Conservation (phyloP, 2,797 vertebrate species). For the Sebastes aleutianus region DNA sequence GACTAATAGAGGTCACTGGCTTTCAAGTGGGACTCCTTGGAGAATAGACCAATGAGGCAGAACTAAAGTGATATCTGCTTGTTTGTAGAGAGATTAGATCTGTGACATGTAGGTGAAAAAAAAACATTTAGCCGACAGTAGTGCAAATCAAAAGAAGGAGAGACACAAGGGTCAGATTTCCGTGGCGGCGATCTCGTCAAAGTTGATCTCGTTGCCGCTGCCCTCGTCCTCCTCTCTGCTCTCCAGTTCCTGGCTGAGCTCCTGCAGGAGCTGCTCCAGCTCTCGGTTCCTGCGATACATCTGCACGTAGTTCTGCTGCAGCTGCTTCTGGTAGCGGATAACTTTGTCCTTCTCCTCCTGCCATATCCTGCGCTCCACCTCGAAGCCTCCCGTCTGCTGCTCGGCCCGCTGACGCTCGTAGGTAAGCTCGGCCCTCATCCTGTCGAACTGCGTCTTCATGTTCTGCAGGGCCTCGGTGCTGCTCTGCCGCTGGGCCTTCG, state of each 20-base stretch:
- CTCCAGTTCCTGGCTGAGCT: slow-evolving; percentile 93
- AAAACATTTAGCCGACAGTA: slow-evolving; percentile 34
- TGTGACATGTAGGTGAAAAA: background rate
- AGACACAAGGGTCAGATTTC: slow-evolving; percentile 72
- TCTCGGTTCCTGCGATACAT: slow-evolving; percentile 95
- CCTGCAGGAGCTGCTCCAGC: slow-evolving; percentile 90
- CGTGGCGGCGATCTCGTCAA: slow-evolving; percentile 83
- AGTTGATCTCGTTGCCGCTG: slow-evolving; percentile 93
- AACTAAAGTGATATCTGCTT: background rate
- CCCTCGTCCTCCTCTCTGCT: slow-evolving; percentile 90
- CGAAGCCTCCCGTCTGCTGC: slow-evolving; percentile 86
- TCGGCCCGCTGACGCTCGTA: slow-evolving; percentile 83
- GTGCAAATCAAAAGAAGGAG: slow-evolving; percentile 61
- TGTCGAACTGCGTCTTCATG: slow-evolving; percentile 83
- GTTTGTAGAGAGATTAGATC: slow-evolving; percentile 17
- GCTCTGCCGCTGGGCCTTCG: slow-evolving; percentile 75
- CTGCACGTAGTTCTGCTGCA: slow-evolving; percentile 98
- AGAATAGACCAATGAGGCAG: slow-evolving; percentile 17
- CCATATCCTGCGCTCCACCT: slow-evolving; percentile 91
- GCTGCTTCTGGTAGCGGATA: slow-evolving; percentile 96
- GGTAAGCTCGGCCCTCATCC: slow-evolving; percentile 84
- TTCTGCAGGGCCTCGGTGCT: slow-evolving; percentile 71
- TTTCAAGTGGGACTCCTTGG: slow-evolving; percentile 30
- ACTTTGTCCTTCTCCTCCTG: slow-evolving; percentile 97
- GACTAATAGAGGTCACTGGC: slow-evolving; percentile 37